phyloP scores from a whole-genome alignment of 2,888 invertebrate genomes.

The Darwinula stevensoni region DNA sequence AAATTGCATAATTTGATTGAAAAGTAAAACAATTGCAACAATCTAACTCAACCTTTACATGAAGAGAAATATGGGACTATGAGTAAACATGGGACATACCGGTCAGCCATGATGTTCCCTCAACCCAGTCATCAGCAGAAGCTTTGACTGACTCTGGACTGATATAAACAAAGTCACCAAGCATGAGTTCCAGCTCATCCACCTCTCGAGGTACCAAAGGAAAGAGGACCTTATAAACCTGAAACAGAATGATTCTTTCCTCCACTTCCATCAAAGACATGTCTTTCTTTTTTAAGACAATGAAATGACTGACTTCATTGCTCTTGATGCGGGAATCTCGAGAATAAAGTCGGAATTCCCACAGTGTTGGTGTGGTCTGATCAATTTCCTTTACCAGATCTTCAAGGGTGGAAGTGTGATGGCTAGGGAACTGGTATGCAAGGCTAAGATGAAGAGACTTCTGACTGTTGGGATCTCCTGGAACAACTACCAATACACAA shows the following conservation, averaged over 20 bases:
- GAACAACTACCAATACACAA: slow-evolving; percentile 25
- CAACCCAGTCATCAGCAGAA: slow-evolving; percentile 60
- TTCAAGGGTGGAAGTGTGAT: slow-evolving; percentile 37
- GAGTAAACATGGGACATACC: slow-evolving; percentile 17
- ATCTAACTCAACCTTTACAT: slow-evolving; percentile 13
- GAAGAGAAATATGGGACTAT: slow-evolving; percentile 3
- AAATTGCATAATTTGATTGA: too few relatives aligned
- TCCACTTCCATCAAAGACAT: not conserved
- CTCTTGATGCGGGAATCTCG: slow-evolving; percentile 42
- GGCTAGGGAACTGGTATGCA: slow-evolving; percentile 53
- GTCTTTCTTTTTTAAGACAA: too few relatives aligned
- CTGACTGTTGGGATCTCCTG: slow-evolving; percentile 37
- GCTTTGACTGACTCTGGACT: slow-evolving; percentile 36
- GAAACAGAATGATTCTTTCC: slow-evolving; percentile 7
- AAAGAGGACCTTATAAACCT: slow-evolving; percentile 49
- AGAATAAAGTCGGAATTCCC: slow-evolving; percentile 67
- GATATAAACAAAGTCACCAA: slow-evolving; percentile 59
- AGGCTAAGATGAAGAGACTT: slow-evolving; percentile 62
- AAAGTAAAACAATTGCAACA: too few relatives aligned
- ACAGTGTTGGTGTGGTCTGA: slow-evolving; percentile 30
- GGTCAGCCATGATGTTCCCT: slow-evolving; percentile 52
- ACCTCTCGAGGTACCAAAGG: slow-evolving; percentile 39
- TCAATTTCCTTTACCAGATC: slow-evolving; percentile 38
- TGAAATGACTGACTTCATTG: slow-evolving; percentile 23
- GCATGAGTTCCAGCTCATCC: slow-evolving; percentile 54